These are phyloP conservation scores for Cryptus viduatorius DNA, from an alignment of 2,888 invertebrate species.

Conservation along the genomic window DNA sequence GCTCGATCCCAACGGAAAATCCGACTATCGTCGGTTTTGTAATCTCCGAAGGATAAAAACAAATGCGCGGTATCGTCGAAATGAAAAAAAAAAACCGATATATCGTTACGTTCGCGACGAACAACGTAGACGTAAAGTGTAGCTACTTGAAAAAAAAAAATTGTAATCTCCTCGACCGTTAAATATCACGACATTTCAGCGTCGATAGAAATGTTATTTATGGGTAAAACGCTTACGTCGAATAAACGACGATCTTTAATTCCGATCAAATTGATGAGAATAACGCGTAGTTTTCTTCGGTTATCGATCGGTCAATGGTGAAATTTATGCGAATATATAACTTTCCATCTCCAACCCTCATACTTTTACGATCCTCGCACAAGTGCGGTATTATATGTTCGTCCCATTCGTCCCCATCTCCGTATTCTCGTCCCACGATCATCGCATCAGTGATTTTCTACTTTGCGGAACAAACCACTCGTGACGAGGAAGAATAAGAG, in stretches of 20 bases:
- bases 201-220: neutral
- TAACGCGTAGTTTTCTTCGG: neutral
- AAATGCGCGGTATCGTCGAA: slow-evolving; percentile 4
- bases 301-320: neutral
- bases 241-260: neutral
- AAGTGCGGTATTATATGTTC: neutral
- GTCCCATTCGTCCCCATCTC: neutral
- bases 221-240: neutral
- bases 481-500: slow-evolving; percentile 37
- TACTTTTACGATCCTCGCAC: slow-evolving; percentile 13
- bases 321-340: neutral
- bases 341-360: neutral
- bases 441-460: slow-evolving; percentile 47
- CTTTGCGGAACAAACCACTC: slow-evolving; percentile 43
- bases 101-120: neutral
- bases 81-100: neutral
- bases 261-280: neutral
- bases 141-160: neutral
- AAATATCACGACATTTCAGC: neutral
- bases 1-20: slow-evolving; percentile 1
- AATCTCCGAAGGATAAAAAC: slow-evolving; percentile 1
- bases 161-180: slow-evolving; percentile 15
- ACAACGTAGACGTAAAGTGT: neutral
- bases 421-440: neutral
- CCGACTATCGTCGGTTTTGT: neutral